Conservation (phyloP, 2,888 invertebrate species). For the Physocephala rufipes region DNA sequence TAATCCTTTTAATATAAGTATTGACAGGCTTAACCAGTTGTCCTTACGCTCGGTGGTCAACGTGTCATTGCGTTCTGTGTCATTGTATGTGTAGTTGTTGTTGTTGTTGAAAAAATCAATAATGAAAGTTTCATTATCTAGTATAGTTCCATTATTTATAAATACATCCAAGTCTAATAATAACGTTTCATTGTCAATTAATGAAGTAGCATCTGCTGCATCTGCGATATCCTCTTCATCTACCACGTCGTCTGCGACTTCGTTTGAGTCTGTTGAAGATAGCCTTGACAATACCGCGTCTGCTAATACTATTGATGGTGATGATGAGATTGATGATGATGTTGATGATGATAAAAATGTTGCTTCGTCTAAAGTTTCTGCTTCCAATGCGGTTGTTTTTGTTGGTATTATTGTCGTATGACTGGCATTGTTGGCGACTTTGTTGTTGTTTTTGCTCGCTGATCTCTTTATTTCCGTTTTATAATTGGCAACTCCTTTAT, state of each 20-base stretch:
- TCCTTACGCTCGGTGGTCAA: constrained; percentile 39
- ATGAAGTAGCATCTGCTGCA: constrained; percentile 20
- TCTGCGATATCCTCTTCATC: neutral
- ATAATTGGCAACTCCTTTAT: neutral
- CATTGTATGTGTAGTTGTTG: constrained; percentile 12
- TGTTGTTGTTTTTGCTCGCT: constrained; percentile 18
- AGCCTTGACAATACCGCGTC: constrained; percentile 25
- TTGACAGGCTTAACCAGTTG: constrained; percentile 69
- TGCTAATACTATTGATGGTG: constrained; percentile 21
- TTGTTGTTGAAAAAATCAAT: constrained; percentile 6
- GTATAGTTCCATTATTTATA: neutral
- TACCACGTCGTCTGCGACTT: too few relatives aligned
- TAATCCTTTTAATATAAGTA: constrained; percentile 77
- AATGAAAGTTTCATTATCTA: constrained; percentile 10
- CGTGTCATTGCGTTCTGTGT: constrained; percentile 12
- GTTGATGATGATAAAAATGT: constrained; percentile 47
- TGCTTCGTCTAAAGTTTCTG: constrained; percentile 24
- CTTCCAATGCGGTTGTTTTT: constrained; percentile 35
- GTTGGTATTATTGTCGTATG: constrained; percentile 27
- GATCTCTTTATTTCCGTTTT: neutral
- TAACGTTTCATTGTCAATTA: constrained; percentile 47
- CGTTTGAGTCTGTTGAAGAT: neutral
- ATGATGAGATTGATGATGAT: constrained; percentile 42
- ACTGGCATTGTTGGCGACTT: constrained; percentile 12
- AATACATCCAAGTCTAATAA: constrained; percentile 29